phyloP scores from a whole-genome alignment of 35 echinoderm and acorn worm species.

The Patiria miniata region DNA sequence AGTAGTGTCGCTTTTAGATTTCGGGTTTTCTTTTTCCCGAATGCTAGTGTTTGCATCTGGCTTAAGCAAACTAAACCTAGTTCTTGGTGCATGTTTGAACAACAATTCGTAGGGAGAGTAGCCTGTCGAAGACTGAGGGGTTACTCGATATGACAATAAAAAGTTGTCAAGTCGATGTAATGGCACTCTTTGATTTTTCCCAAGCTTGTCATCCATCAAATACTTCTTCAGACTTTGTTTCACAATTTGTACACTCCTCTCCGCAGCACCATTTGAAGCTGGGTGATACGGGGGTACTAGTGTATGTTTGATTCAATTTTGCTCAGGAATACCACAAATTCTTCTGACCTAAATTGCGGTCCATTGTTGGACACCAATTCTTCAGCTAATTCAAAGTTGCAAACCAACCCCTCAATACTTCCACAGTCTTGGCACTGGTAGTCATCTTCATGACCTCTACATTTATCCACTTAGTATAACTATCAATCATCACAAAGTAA shows the following conservation, averaged over 20 bases:
- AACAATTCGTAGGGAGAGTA: conserved; percentile 16
- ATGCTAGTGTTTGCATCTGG: background rate
- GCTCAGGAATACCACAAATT: conserved; percentile 40
- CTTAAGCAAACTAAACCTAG: background rate
- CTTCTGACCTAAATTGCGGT: conserved; percentile 66
- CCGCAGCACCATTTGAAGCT: too few species aligned
- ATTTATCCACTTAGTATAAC: conserved; percentile 62
- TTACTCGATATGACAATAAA: conserved; percentile 9
- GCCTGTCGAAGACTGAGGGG: too few species aligned
- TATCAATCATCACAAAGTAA: conserved; percentile 35
- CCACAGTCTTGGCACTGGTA: too few species aligned
- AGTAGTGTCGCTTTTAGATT: background rate
- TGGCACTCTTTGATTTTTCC: background rate
- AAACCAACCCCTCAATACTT: conserved; percentile 63
- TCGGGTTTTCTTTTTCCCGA: background rate
- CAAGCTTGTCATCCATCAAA: background rate
- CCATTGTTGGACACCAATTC: too few species aligned
- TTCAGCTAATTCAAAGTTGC: conserved; percentile 57
- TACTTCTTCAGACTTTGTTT: conserved; percentile 28
- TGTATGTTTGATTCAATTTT: too few species aligned
- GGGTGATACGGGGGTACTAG: too few species aligned
- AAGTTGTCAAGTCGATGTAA: conserved; percentile 25
- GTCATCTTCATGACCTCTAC: conserved; percentile 31
- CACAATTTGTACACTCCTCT: conserved; percentile 33
- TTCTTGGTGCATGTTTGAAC: background rate